phyloP scores from a whole-genome alignment of 2,888 invertebrate genomes.

The Plemyria rubiginata region DNA sequence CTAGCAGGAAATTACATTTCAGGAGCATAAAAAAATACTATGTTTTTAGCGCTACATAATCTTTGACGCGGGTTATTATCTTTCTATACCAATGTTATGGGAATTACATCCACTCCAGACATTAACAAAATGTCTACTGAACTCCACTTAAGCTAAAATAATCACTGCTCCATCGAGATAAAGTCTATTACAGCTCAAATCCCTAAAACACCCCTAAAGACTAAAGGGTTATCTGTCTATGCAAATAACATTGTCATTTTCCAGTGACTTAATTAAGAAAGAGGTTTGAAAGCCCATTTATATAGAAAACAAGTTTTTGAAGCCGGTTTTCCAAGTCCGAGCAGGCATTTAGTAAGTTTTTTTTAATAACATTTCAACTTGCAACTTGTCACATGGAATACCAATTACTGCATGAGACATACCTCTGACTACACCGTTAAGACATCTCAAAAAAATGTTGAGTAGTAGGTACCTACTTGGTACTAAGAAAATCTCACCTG shows the following conservation, averaged over 20 bases:
- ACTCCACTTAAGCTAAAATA: slow-evolving; percentile 17
- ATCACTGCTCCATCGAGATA: slow-evolving; percentile 18
- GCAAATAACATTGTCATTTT: slow-evolving; percentile 42
- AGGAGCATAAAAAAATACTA: too few relatives aligned
- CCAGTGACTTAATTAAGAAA: slow-evolving; percentile 44
- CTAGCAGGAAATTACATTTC: too few relatives aligned
- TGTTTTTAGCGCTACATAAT: too few relatives aligned
- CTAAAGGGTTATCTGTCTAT: slow-evolving; percentile 41
- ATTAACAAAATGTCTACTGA: slow-evolving; percentile 3
- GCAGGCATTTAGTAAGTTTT: background rate
- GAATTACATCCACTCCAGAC: background rate
- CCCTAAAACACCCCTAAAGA: slow-evolving; percentile 26
- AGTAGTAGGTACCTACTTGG: too few relatives aligned
- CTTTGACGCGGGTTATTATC: too few relatives aligned
- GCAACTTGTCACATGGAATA: too few relatives aligned
- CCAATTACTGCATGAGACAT: too few relatives aligned
- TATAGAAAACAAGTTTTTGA: slow-evolving; percentile 5
- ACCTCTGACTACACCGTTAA: too few relatives aligned
- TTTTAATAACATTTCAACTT: too few relatives aligned
- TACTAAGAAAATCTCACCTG: too few relatives aligned
- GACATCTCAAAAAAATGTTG: too few relatives aligned
- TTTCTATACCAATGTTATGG: background rate
- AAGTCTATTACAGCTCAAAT: slow-evolving; percentile 15
- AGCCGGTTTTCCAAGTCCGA: background rate
- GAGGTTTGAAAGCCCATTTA: slow-evolving; percentile 24